phyloP scores from a whole-genome alignment of 2,797 vertebrate genomes.

The Neoniphon sammara region DNA sequence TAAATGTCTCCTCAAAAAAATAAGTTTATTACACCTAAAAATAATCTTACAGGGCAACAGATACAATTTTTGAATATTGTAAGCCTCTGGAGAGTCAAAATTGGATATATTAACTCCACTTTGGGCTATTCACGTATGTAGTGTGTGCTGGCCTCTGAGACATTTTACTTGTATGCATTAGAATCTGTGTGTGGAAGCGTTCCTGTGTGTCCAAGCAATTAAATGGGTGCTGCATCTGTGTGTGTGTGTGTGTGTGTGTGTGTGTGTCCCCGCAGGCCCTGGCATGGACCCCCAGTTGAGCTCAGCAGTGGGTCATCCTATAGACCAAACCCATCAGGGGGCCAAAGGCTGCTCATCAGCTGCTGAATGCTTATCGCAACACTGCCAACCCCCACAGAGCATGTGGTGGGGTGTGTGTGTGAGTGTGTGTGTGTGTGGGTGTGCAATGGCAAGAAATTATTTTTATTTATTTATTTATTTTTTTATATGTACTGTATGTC shows the following conservation, averaged over 20 bases:
- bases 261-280: no score
- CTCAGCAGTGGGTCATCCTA: not conserved
- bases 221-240: not conserved
- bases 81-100: no score
- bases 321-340: not conserved
- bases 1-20: not conserved
- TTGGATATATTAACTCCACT: no score
- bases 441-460: not conserved
- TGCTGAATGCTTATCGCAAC: not conserved
- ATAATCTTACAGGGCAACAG: no score
- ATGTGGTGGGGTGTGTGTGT: not conserved
- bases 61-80: no score
- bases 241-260: not conserved
- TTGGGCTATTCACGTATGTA: no score
- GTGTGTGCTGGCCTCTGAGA: not conserved
- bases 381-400: not conserved
- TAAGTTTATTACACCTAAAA: not conserved
- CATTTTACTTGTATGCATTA: no score
- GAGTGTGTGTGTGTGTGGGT: constrained; percentile 7
- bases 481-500: constrained; percentile 9
- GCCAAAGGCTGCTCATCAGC: constrained; percentile 3
- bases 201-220: no score
- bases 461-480: not conserved
- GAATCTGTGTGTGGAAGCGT: no score
- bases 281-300: not conserved